phyloP scores from a whole-genome alignment of 2,888 invertebrate genomes.

The Xylophagus ater region DNA sequence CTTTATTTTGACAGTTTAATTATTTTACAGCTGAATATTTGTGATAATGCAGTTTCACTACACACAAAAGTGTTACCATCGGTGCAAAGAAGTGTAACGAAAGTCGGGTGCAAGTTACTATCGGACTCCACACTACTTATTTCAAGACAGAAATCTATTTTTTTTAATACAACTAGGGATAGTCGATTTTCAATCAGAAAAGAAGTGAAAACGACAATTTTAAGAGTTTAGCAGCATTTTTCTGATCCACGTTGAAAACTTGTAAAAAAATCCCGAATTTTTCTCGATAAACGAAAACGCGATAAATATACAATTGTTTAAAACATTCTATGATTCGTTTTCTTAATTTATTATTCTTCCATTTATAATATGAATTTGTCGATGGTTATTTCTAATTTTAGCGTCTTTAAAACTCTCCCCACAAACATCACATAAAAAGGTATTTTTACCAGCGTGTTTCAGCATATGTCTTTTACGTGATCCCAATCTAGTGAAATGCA shows the following conservation, averaged over 20 bases:
- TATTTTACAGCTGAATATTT: no score
- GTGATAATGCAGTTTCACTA: no score
- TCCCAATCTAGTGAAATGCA: constrained; percentile 8
- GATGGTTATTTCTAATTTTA: constrained; percentile 11
- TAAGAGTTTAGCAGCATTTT: no score
- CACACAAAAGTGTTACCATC: no score
- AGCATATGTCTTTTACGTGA: constrained; percentile 12
- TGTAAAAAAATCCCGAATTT: neutral
- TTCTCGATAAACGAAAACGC: neutral
- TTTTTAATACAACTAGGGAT: no score
- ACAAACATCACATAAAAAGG: constrained; percentile 14
- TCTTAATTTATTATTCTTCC: constrained; percentile 30
- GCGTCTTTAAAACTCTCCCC: constrained; percentile 12
- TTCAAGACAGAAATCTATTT: no score
- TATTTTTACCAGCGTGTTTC: constrained; percentile 13
- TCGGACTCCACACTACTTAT: no score
- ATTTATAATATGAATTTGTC: constrained; percentile 26
- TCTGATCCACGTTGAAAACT: constrained; percentile 2
- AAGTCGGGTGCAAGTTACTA: no score
- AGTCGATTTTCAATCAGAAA: no score
- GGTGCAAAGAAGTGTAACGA: no score
- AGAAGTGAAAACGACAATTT: no score
- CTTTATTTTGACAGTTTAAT: no score
- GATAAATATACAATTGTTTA: constrained; percentile 1
- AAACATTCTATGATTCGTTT: constrained; percentile 4